Evolutionary conservation across 2,888 invertebrate genomes (phyloP).

Genomic region (Marasmarcha lunaedactyla): DNA sequence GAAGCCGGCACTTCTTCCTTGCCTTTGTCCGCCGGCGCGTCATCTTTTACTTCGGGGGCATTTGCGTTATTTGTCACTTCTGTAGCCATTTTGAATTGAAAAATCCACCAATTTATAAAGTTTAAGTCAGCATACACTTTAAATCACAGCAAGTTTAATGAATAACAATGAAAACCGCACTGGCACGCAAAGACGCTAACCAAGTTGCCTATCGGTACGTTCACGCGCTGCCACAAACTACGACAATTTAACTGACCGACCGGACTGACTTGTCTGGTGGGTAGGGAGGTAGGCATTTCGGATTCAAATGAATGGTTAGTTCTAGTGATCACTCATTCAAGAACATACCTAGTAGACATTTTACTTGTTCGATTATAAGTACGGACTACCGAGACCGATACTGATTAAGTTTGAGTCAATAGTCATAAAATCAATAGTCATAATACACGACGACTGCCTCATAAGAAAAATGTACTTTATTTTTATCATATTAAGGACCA

Average conservation of each 20-base stretch:
- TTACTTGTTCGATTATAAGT: no score
- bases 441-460: no score
- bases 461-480: no score
- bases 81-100: constrained; percentile 74
- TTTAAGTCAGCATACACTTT: constrained; percentile 21
- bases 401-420: no score
- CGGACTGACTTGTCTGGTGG: background rate
- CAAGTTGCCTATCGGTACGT: background rate
- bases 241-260: background rate
- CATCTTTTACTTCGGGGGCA: constrained; percentile 41
- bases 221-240: background rate
- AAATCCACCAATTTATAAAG: constrained; percentile 20
- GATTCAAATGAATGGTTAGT: no score
- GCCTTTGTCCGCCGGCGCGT: constrained; percentile 48
- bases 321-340: no score
- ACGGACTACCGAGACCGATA: no score
- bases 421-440: no score
- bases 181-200: background rate
- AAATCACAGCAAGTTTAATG: constrained; percentile 15
- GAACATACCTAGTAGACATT: no score
- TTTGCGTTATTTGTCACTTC: constrained; percentile 79
- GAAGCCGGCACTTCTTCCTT: constrained; percentile 52
- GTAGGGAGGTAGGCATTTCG: no score
- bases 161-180: background rate
- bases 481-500: no score